phyloP scores from a whole-genome alignment of 2,113 vertebrate genomes.

The Entomyzon cyanotis region DNA sequence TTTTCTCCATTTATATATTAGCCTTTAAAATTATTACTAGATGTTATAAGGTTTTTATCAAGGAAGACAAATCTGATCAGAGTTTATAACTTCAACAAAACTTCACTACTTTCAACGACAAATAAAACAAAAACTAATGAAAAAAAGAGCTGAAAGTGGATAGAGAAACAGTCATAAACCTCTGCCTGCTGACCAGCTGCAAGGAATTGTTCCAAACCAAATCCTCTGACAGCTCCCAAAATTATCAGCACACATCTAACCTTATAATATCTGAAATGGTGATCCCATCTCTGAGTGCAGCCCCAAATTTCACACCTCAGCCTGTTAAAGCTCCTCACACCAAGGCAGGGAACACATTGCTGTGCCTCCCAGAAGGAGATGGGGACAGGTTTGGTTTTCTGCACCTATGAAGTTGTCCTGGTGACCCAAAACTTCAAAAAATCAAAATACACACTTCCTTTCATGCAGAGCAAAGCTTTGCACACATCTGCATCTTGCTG shows the following conservation, averaged over 20 bases:
- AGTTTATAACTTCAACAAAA: background rate
- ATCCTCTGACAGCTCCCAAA: accelerated
- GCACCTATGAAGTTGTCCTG: background rate
- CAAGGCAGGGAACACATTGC: background rate
- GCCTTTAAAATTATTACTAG: background rate
- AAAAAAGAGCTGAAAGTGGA: background rate
- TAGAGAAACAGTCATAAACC: background rate
- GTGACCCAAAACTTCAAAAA: background rate
- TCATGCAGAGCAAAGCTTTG: background rate
- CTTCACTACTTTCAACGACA: background rate
- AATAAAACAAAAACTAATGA: background rate
- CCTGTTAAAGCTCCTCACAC: background rate
- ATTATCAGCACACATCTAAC: background rate
- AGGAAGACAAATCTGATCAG: background rate
- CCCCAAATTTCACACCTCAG: background rate
- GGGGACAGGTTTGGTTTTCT: background rate
- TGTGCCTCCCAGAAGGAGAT: no score
- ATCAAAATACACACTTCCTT: background rate
- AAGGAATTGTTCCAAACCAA: background rate
- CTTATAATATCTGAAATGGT: accelerated
- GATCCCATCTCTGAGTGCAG: background rate
- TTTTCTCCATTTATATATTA: background rate
- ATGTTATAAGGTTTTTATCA: background rate
- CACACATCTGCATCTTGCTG: background rate
- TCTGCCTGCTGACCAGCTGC: background rate